Conservation (phyloP, 2,797 vertebrate genomes). For the Psittacula echo region DNA sequence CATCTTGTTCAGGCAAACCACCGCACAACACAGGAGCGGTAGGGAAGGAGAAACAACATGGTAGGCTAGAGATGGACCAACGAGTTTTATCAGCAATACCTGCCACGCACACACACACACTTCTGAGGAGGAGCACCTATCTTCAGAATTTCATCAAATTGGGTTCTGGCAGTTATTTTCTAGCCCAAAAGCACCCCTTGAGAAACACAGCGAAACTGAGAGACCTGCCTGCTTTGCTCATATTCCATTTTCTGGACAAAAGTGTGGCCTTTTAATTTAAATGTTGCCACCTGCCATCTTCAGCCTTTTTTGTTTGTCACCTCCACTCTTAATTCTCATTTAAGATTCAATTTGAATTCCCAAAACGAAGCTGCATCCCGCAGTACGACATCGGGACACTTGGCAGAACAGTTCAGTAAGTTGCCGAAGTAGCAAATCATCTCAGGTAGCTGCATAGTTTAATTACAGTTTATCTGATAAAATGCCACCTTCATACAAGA, state of each 20-base stretch:
- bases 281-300: not conserved
- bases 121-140: not conserved
- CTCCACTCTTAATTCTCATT: not conserved
- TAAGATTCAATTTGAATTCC: not conserved
- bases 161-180: not conserved
- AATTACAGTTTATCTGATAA: constrained; percentile 61
- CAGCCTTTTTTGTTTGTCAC: not conserved
- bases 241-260: constrained; percentile 26
- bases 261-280: not conserved
- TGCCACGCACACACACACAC: no score
- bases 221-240: constrained; percentile 49
- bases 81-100: not conserved
- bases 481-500: constrained; percentile 49
- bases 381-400: not conserved
- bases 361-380: not conserved
- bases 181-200: not conserved
- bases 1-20: not conserved
- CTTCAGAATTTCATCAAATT: constrained; percentile 27
- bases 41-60: rapidly evolving
- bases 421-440: not conserved
- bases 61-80: not conserved
- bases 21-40: rapidly evolving
- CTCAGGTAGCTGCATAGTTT: not conserved
- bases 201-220: not conserved
- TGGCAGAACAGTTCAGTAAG: not conserved